A percentile compares a stretch with the other conserved stretches of the same genome.
These are phyloP conservation scores for Cantharis lateralis DNA, from an alignment of 2,888 invertebrate species.

Conservation along the genomic window DNA sequence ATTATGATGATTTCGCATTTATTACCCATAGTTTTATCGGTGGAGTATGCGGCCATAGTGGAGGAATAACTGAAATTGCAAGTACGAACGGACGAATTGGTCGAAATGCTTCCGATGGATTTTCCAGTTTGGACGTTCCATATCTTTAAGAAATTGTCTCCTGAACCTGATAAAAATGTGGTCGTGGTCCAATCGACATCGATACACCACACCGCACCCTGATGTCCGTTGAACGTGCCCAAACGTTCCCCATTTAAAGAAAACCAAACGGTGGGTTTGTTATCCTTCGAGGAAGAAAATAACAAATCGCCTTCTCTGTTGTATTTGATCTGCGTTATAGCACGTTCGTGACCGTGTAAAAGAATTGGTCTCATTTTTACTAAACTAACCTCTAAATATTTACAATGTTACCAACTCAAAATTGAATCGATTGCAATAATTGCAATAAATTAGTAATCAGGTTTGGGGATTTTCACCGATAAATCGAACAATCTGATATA, in stretches of 20 bases:
- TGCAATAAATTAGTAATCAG: too few relatives aligned
- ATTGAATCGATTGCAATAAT: too few relatives aligned
- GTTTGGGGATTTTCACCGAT: neutral
- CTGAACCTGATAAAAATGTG: constrained; percentile 84
- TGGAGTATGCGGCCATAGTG: constrained; percentile 89
- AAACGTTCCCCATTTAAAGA: constrained; percentile 96
- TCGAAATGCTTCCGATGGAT: constrained; percentile 74
- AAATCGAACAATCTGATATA: neutral
- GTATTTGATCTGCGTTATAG: constrained; percentile 97
- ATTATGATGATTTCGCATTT: constrained; percentile 89
- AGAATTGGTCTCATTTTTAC: constrained; percentile 87
- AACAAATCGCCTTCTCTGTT: constrained; percentile 97
- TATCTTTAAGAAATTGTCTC: constrained; percentile 87
- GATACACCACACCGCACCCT: constrained; percentile 97
- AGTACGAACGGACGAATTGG: constrained; percentile 89
- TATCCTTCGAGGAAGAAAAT: constrained; percentile 95
- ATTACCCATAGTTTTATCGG: constrained; percentile 90
- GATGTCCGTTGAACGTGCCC: constrained; percentile 95
- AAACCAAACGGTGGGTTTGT: constrained; percentile 97
- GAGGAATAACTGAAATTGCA: constrained; percentile 92
- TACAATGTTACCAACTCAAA: neutral
- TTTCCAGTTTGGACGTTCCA: constrained; percentile 92
- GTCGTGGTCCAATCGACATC: constrained; percentile 97
- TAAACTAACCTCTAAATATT: neutral
- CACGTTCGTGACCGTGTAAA: constrained; percentile 98